phyloP scores from a whole-genome alignment of 2,888 invertebrate species.

The Clunio marinus region DNA sequence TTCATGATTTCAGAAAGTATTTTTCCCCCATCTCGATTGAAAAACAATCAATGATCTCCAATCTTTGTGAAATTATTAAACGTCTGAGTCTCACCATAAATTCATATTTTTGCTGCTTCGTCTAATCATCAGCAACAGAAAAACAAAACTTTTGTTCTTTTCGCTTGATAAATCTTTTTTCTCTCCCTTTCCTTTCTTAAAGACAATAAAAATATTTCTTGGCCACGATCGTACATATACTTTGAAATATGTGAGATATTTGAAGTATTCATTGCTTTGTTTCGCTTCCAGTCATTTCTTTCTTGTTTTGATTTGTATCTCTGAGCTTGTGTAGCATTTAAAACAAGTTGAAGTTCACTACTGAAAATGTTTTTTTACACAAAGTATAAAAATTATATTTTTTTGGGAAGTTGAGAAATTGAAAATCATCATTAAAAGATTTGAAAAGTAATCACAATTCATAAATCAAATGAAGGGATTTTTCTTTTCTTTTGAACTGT shows the following conservation, averaged over 20 bases:
- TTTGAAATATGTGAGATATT: not conserved
- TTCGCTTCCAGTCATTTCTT: constrained; percentile 11
- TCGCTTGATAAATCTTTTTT: not conserved
- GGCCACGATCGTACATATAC: too few species aligned
- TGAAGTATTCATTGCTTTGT: not conserved
- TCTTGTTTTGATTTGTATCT: constrained; percentile 19
- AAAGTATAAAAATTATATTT: not conserved
- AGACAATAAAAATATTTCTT: not conserved
- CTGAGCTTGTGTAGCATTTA: not conserved
- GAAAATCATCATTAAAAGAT: not conserved
- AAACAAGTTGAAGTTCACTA: not conserved
- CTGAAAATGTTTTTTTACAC: too few species aligned
- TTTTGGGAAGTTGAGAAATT: not conserved
- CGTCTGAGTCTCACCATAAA: constrained; percentile 27
- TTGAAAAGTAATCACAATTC: not conserved
- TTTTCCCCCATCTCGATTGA: not conserved
- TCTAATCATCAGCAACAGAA: constrained; percentile 2
- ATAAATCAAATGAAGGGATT: too few species aligned
- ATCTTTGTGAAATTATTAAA: constrained; percentile 31
- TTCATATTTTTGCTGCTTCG: constrained; percentile 31
- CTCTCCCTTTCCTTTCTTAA: not conserved
- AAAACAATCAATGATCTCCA: constrained; percentile 29
- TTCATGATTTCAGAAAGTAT: constrained; percentile 3
- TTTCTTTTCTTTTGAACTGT: too few species aligned
- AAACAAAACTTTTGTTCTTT: too few species aligned